Conservation (phyloP, 1,140 invertebrate species). For the Grapholita molesta region DNA sequence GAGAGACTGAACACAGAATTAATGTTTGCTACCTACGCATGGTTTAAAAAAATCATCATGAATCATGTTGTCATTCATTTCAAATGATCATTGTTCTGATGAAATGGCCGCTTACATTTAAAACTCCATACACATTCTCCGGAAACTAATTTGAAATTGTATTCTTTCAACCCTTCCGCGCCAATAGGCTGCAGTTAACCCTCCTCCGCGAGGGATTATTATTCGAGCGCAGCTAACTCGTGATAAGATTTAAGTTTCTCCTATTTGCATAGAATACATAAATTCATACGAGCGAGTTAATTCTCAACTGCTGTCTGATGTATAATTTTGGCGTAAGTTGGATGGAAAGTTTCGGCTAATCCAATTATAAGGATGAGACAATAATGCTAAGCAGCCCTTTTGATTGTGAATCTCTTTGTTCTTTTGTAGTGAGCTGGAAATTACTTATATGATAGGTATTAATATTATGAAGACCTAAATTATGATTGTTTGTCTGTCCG, state of each 20-base stretch:
- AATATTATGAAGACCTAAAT: no score
- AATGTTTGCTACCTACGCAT: no score
- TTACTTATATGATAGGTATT: neutral
- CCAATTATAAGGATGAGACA: slow-evolving; percentile 8
- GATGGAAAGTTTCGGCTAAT: slow-evolving; percentile 1
- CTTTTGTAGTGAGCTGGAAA: neutral
- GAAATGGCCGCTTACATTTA: no score
- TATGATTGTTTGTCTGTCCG: no score
- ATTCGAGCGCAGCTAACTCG: slow-evolving; percentile 26
- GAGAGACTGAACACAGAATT: no score
- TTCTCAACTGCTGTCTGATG: slow-evolving; percentile 21
- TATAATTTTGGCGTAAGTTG: slow-evolving; percentile 16
- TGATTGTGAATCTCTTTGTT: neutral
- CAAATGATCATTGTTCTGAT: no score
- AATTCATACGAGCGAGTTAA: slow-evolving; percentile 25
- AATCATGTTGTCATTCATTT: no score
- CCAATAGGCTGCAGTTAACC: neutral
- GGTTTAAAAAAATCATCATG: no score
- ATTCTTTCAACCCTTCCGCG: slow-evolving; percentile 19
- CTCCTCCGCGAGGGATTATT: slow-evolving; percentile 17
- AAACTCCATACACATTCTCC: neutral
- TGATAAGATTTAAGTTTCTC: slow-evolving; percentile 35
- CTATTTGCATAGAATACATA: slow-evolving; percentile 37
- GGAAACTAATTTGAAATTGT: neutral
- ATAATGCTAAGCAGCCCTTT: neutral